A percentile compares a stretch with the other conserved stretches of the same genome.
Evolutionary conservation across 2,113 vertebrate species (phyloP).

Genomic region (Holacanthus passer): DNA sequence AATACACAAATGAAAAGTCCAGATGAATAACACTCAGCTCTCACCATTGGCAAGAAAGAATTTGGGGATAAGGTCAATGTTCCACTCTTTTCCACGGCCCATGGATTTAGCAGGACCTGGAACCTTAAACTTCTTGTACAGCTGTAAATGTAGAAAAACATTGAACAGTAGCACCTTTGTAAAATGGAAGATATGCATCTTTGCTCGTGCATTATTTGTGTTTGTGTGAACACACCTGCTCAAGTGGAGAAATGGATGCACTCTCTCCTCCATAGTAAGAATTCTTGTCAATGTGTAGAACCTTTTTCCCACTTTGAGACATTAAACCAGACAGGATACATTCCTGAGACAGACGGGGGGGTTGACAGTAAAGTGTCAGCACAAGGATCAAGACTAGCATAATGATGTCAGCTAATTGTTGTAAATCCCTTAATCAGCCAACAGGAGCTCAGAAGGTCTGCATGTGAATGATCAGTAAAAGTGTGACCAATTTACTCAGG

Average conservation of each 20-base stretch:
- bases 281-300: slow-evolving; percentile 87
- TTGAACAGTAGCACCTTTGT: neutral
- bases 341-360: slow-evolving; percentile 75
- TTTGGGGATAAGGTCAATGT: slow-evolving; percentile 86
- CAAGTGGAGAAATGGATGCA: slow-evolving; percentile 83
- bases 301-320: slow-evolving; percentile 84
- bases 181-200: neutral
- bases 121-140: slow-evolving; percentile 81
- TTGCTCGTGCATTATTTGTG: neutral
- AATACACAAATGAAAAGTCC: neutral
- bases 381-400: slow-evolving; percentile 7
- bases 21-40: neutral
- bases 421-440: slow-evolving; percentile 29
- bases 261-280: slow-evolving; percentile 84
- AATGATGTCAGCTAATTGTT: slow-evolving; percentile 11
- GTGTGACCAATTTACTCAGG: neutral
- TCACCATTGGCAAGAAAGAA: slow-evolving; percentile 83
- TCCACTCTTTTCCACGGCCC: slow-evolving; percentile 85
- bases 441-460: slow-evolving; percentile 18
- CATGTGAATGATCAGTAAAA: neutral
- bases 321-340: slow-evolving; percentile 85
- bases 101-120: slow-evolving; percentile 69
- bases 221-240: slow-evolving; percentile 75
- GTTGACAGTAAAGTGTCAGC: neutral
- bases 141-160: slow-evolving; percentile 63